Percentiles rank a stretch among this genome's conserved stretches.
phyloP scores from a whole-genome alignment of 1,140 invertebrate genomes.

The Macrotrachela quadricornifera region DNA sequence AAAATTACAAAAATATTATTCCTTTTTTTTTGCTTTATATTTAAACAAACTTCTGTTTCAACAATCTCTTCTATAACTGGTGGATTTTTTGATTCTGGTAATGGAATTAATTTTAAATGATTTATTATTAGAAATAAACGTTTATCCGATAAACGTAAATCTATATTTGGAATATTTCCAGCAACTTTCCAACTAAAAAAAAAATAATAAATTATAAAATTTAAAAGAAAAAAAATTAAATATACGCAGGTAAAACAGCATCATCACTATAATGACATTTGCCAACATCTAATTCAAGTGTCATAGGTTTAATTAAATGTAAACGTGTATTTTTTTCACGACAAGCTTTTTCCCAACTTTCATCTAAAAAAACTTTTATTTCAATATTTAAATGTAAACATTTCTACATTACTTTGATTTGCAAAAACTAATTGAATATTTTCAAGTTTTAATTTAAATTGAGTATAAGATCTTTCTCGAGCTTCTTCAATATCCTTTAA shows the following conservation, averaged over 20 bases:
- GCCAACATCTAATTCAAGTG: background rate
- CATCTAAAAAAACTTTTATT: too few species aligned
- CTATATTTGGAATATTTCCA: constrained; percentile 3
- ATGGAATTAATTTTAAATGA: constrained; percentile 3
- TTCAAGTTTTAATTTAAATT: too few species aligned
- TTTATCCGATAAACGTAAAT: background rate
- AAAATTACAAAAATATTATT: background rate
- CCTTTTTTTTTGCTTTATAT: background rate
- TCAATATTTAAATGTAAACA: too few species aligned
- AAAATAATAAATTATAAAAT: too few species aligned
- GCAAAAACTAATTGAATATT: too few species aligned
- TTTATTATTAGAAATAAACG: background rate
- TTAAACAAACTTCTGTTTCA: background rate
- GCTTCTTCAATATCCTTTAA: too few species aligned
- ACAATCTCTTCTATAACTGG: background rate
- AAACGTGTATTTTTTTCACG: too few species aligned
- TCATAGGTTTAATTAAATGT: too few species aligned
- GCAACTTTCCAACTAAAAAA: background rate
- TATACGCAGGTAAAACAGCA: background rate
- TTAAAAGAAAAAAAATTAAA: too few species aligned
- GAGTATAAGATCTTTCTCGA: too few species aligned
- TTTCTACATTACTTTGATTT: too few species aligned
- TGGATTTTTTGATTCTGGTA: background rate
- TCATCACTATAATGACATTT: constrained; percentile 5
- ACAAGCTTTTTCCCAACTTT: too few species aligned